Conservation (phyloP, 2,797 vertebrate species). For the Sebastes vulpes region DNA sequence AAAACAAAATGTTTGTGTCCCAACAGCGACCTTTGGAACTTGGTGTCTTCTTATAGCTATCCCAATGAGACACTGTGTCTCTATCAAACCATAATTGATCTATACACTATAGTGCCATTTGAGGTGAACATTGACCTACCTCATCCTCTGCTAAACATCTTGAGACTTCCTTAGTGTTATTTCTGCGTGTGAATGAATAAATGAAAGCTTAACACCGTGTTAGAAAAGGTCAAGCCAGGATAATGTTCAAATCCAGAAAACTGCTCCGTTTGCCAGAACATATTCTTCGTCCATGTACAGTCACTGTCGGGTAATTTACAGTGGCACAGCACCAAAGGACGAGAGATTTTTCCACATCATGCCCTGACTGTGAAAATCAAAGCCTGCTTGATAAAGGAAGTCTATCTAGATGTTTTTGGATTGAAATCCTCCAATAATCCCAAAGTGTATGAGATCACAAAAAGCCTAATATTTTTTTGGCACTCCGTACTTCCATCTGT, state of each 20-base stretch:
- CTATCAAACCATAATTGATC: not conserved
- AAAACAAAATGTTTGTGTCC: not conserved
- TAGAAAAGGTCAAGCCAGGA: slow-evolving; percentile 11
- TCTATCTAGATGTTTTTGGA: slow-evolving; percentile 29
- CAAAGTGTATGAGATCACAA: slow-evolving; percentile 47
- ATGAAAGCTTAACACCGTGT: not conserved
- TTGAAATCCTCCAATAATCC: slow-evolving; percentile 43
- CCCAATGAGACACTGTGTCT: not conserved
- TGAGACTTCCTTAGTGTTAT: not conserved
- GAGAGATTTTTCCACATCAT: not conserved
- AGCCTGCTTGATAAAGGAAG: slow-evolving; percentile 29
- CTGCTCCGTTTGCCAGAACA: not conserved
- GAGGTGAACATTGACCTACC: not conserved
- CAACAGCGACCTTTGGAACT: not conserved
- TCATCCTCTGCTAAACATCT: not conserved
- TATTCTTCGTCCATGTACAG: not conserved
- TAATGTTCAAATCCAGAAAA: slow-evolving; percentile 9
- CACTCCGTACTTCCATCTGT: slow-evolving; percentile 46
- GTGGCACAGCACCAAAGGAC: slow-evolving; percentile 18
- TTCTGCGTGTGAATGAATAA: not conserved
- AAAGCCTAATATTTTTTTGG: slow-evolving; percentile 38
- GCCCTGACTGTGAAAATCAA: slow-evolving; percentile 33
- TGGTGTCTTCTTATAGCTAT: not conserved
- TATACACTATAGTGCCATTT: not conserved
- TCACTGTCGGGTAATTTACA: slow-evolving; percentile 9